Conservation (phyloP, 1,140 invertebrate genomes). For the Mamestra configurata region DNA sequence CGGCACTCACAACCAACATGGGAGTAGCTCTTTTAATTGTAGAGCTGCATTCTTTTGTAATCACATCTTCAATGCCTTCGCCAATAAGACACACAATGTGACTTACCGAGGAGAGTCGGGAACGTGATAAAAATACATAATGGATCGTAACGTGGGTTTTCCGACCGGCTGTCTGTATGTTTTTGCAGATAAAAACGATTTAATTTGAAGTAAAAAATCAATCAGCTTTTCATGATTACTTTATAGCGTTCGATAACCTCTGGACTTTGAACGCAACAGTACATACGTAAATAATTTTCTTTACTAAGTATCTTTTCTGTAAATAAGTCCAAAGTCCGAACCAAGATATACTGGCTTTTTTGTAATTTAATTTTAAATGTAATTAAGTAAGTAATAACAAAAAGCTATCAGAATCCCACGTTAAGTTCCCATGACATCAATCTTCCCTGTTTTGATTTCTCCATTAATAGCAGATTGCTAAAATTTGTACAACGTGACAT, state of each 20-base stretch:
- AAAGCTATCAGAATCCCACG: constrained; percentile 65
- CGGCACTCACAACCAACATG: constrained; percentile 55
- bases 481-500: constrained; percentile 52
- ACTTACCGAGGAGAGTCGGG: constrained; percentile 7
- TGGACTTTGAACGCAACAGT: not conserved
- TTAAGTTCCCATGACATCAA: constrained; percentile 79
- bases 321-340: constrained; percentile 5
- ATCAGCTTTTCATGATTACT: constrained; percentile 21
- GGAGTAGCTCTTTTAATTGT: constrained; percentile 60
- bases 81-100: constrained; percentile 16
- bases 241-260: not conserved
- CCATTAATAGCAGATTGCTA: constrained; percentile 73
- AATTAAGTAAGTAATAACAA: constrained; percentile 53
- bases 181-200: constrained; percentile 36
- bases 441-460: constrained; percentile 82
- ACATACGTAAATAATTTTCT: not conserved
- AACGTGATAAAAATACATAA: constrained; percentile 34
- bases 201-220: constrained; percentile 24
- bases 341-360: not conserved
- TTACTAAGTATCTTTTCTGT: not conserved
- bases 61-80: constrained; percentile 44
- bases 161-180: constrained; percentile 12
- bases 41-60: constrained; percentile 53
- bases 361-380: constrained; percentile 36
- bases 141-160: constrained; percentile 13